phyloP scores from a whole-genome alignment of 2,113 vertebrate species.

The Antigone vipio region DNA sequence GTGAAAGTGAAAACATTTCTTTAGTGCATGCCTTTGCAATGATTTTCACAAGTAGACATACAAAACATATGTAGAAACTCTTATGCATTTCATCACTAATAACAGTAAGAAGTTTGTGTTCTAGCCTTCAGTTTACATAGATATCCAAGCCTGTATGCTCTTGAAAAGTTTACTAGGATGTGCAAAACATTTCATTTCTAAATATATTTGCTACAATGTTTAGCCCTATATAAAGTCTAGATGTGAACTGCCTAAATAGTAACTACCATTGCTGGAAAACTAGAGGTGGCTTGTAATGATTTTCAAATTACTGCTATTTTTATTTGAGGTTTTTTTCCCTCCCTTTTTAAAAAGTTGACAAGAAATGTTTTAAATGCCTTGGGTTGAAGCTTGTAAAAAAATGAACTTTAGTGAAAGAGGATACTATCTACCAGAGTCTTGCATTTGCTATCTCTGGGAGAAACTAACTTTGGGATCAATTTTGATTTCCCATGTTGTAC shows the following conservation, averaged over 20 bases:
- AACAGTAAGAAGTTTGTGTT: neutral
- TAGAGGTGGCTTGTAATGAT: neutral
- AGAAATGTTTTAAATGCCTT: neutral
- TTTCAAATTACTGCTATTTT: neutral
- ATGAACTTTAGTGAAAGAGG: neutral
- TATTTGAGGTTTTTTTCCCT: neutral
- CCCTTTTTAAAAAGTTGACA: neutral
- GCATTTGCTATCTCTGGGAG: neutral
- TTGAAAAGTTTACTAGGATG: slow-evolving; percentile 33
- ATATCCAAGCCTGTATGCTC: neutral
- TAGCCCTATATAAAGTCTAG: neutral
- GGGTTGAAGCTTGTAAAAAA: neutral
- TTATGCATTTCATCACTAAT: neutral
- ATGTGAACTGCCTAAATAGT: neutral
- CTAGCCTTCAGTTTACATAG: neutral
- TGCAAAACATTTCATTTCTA: slow-evolving; percentile 31
- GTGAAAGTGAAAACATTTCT: neutral
- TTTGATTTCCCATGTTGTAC: neutral
- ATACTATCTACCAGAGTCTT: neutral
- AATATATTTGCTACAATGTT: neutral
- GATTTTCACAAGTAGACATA: neutral
- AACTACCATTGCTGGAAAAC: slow-evolving; percentile 19
- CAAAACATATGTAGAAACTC: neutral
- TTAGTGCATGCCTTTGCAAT: neutral
- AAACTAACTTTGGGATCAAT: neutral